These are phyloP conservation scores for Thumatha senex DNA, from an alignment of 2,888 invertebrate genomes.

Conservation along the genomic window DNA sequence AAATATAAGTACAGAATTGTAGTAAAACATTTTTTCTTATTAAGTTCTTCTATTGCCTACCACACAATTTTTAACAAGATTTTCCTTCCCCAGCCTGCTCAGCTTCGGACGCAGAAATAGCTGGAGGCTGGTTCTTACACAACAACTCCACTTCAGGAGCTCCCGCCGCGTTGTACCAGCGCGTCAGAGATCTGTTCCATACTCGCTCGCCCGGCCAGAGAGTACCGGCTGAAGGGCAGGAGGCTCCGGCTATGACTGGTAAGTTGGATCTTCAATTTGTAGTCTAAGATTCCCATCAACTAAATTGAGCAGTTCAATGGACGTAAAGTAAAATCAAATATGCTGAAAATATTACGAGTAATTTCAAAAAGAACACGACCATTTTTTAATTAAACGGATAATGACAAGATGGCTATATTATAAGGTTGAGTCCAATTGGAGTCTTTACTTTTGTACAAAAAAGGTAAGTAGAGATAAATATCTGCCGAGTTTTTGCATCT, in stretches of 20 bases:
- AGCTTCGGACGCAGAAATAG: constrained; percentile 80
- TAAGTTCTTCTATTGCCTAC: neutral
- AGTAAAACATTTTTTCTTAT: no score
- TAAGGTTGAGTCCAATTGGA: no score
- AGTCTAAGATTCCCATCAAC: neutral
- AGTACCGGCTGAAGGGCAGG: constrained; percentile 73
- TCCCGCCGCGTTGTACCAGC: constrained; percentile 91
- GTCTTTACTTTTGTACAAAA: no score
- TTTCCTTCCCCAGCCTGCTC: constrained; percentile 64
- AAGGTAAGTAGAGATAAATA: no score
- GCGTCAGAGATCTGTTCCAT: constrained; percentile 92
- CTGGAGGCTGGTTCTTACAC: constrained; percentile 90
- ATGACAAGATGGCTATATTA: no score
- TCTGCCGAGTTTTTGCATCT: no score
- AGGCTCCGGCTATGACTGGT: constrained; percentile 82
- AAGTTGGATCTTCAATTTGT: constrained; percentile 14
- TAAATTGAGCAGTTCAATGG: no score
- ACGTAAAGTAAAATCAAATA: no score
- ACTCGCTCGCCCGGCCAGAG: constrained; percentile 75
- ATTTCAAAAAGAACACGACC: no score
- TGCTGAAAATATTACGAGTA: no score
- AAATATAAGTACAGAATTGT: no score
- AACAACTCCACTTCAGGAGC: constrained; percentile 50
- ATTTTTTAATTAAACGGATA: no score
- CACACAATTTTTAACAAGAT: neutral